Evolutionary conservation across 2,113 vertebrate genomes (phyloP), one percentile per base, ranked within the genome.

Genomic region (Cyanistes caeruleus): DNA sequence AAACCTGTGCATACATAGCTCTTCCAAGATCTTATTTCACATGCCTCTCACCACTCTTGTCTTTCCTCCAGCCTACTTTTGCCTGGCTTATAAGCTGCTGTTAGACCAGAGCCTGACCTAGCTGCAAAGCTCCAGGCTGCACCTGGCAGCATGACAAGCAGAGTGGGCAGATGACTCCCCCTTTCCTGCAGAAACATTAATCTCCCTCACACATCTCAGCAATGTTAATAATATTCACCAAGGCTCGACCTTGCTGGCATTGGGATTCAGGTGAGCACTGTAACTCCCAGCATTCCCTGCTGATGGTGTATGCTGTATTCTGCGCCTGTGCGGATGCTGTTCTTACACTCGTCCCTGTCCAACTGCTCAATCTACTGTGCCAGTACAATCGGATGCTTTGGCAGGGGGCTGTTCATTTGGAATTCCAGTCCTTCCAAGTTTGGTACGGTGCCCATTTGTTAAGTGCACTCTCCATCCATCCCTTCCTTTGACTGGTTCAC

Each of bases 321-420:
- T 3, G 0, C 22, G 7, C 8, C 11, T 27, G 27, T 12, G 2
- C 5, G 41, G 19, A 11, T 58, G n/a, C 25, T 53, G 13, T 16
- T 70, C 51, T 77, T 31, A 5, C 10, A 31, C 15, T 20, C 33
- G 8, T 27, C 13, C 19, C 21, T 5, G 11, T 21, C 52, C 70
- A 87, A 31, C 18, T 43, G 48, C 20, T 55, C 3, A 21, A 69
- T 37, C 24, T 76, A 27, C 76, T 43, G 31, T 23, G 56, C 27
- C n/a, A 44, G 12, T 74, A 37, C 31, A 60, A 62, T 0, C 7
- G 16, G 30, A 37, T 8, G 7, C 30, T 75, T 43, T 30, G 25
- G 43, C 18, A 4, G 53, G 10, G 28, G 6, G 30, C 53, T 11
- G 24, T 46, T 73, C 5, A 4, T 60, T 37, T 48, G 25, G 17